phyloP scores from a whole-genome alignment of 2,888 invertebrate genomes.

The Ditula angustiorana region DNA sequence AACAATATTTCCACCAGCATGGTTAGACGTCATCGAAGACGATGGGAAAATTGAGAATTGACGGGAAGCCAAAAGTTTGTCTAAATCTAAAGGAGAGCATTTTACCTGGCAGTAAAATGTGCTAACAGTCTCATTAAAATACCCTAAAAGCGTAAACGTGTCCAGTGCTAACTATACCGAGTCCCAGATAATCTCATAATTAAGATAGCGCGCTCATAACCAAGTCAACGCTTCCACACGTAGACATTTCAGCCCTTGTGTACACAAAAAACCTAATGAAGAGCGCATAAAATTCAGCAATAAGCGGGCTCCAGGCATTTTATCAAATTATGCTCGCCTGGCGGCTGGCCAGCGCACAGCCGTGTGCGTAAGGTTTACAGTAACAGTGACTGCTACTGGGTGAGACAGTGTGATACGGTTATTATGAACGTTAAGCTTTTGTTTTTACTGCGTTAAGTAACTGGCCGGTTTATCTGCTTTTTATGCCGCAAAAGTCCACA shows the following conservation, averaged over 20 bases:
- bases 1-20: too few relatives aligned
- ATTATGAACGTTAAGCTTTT: slow-evolving; percentile 7
- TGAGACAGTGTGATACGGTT: slow-evolving; percentile 7
- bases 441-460: not conserved
- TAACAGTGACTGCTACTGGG: slow-evolving; percentile 1
- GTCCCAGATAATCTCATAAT: not conserved
- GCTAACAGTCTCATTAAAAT: too few relatives aligned
- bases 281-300: slow-evolving; percentile 51
- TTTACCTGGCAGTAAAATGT: too few relatives aligned
- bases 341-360: slow-evolving; percentile 58
- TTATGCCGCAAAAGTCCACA: not conserved
- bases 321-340: slow-evolving; percentile 77
- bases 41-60: too few relatives aligned
- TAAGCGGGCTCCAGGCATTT: slow-evolving; percentile 60
- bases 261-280: slow-evolving; percentile 55
- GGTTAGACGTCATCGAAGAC: too few relatives aligned
- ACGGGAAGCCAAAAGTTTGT: too few relatives aligned
- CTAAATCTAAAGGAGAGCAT: too few relatives aligned
- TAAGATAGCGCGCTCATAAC: slow-evolving; percentile 1
- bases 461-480: slow-evolving; percentile 9
- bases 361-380: slow-evolving; percentile 42
- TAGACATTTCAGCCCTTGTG: slow-evolving; percentile 22
- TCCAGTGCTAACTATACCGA: not conserved
- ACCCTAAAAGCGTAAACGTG: not conserved
- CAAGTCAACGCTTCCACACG: slow-evolving; percentile 11